A percentile compares a stretch with the other conserved stretches of the same genome.
These are phyloP conservation scores for Spicauda simplicius DNA, from an alignment of 2,888 invertebrate species.

Conservation along the genomic window DNA sequence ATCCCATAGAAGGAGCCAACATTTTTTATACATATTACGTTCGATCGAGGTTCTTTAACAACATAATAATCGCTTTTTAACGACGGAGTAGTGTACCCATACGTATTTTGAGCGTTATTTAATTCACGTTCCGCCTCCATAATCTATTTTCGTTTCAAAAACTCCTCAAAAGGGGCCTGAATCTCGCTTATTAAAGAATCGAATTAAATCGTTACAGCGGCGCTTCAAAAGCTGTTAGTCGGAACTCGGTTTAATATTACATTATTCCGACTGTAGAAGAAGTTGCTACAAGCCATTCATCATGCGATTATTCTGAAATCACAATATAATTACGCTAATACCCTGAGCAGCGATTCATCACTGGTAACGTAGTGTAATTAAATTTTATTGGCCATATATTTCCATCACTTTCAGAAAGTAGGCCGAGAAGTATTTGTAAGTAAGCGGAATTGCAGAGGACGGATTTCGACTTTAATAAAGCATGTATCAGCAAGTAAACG, in stretches of 20 bases:
- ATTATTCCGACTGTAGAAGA: constrained; percentile 16
- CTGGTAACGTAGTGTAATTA: constrained; percentile 70
- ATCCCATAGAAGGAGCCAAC: constrained; percentile 44
- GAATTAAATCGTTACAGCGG: constrained; percentile 11
- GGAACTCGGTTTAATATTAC: constrained; percentile 10
- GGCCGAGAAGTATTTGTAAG: constrained; percentile 29
- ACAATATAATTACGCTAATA: constrained; percentile 74
- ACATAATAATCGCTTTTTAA: constrained; percentile 39
- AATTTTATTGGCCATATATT: constrained; percentile 69
- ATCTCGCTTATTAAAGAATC: constrained; percentile 19
- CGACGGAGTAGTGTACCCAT: constrained; percentile 18
- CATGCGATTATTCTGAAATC: constrained; percentile 74
- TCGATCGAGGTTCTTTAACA: constrained; percentile 13
- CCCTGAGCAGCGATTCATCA: constrained; percentile 65
- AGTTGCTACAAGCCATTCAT: constrained; percentile 57
- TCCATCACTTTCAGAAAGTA: constrained; percentile 30
- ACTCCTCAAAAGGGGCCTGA: constrained; percentile 15
- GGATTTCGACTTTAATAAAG: constrained; percentile 32
- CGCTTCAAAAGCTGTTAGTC: constrained; percentile 2
- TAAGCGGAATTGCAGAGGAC: constrained; percentile 31
- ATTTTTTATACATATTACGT: constrained; percentile 9
- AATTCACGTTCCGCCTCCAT: neutral
- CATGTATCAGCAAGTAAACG: constrained; percentile 32
- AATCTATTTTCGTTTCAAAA: constrained; percentile 12
- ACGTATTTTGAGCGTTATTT: constrained; percentile 14